Evolutionary conservation across 2,888 invertebrate genomes (phyloP).

Genomic region (Hypercompe scribonia): DNA sequence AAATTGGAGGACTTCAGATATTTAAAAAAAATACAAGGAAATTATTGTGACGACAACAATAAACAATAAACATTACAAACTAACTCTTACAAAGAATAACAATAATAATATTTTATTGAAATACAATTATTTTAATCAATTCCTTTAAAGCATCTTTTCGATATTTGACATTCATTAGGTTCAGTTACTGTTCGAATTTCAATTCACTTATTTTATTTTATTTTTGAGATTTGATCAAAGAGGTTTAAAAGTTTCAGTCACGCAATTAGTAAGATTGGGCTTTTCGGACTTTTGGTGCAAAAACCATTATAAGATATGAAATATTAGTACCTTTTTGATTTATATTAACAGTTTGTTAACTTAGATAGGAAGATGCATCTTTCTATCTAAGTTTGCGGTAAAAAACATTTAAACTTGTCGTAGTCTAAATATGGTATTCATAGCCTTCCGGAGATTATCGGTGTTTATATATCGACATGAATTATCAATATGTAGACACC

Average conservation of each 20-base stretch:
- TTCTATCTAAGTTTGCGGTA: too few species aligned
- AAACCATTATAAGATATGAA: background rate
- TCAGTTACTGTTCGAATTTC: conserved; percentile 1
- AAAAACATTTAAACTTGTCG: background rate
- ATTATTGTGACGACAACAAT: background rate
- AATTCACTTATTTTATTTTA: background rate
- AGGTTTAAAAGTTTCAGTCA: background rate
- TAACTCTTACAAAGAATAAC: background rate
- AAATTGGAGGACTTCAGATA: too few species aligned
- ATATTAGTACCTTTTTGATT: background rate
- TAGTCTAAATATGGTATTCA: background rate
- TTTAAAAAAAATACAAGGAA: background rate
- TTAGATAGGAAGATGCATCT: too few species aligned
- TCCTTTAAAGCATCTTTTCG: background rate
- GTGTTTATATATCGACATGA: too few species aligned
- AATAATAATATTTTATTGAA: background rate
- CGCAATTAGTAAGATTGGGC: background rate
- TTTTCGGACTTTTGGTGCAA: background rate
- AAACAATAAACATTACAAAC: background rate
- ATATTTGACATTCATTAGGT: conserved; percentile 54
- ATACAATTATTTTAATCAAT: background rate
- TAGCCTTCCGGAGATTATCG: background rate
- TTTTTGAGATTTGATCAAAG: background rate
- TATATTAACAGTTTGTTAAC: background rate
- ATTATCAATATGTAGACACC: too few species aligned